Evolutionary conservation across 2,113 vertebrate genomes (phyloP).

Genomic region (Gymnarchus niloticus): DNA sequence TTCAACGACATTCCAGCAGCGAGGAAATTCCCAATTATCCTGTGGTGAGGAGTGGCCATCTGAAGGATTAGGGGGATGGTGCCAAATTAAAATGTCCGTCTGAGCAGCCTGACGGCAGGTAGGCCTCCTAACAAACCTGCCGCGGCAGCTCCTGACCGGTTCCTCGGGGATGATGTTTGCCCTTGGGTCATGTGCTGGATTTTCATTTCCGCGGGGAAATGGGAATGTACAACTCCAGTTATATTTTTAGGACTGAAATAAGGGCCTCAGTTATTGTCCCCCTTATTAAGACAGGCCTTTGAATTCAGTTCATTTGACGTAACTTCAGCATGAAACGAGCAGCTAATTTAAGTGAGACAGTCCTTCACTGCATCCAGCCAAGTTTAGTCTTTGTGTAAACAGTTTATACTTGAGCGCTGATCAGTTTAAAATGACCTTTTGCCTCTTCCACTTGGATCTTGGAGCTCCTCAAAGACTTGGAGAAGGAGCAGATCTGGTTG

Average conservation of each 20-base stretch:
- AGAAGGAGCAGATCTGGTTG: background rate
- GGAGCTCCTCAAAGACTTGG: background rate
- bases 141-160: background rate
- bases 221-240: background rate
- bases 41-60: background rate
- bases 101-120: background rate
- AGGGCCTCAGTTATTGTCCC: background rate
- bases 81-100: background rate
- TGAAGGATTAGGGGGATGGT: background rate
- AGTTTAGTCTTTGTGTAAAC: slow-evolving; percentile 5
- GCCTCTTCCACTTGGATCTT: background rate
- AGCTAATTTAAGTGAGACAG: background rate
- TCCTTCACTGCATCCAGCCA: background rate
- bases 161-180: background rate
- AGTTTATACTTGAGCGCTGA: background rate
- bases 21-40: background rate
- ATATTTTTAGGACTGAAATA: slow-evolving; percentile 1
- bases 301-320: background rate
- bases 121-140: background rate
- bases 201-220: background rate
- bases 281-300: background rate
- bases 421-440: background rate
- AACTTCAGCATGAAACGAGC: background rate
- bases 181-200: background rate
- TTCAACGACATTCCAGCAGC: background rate